Evolutionary conservation across 1,140 invertebrate genomes (phyloP).

Genomic region (Atta cephalotes): DNA sequence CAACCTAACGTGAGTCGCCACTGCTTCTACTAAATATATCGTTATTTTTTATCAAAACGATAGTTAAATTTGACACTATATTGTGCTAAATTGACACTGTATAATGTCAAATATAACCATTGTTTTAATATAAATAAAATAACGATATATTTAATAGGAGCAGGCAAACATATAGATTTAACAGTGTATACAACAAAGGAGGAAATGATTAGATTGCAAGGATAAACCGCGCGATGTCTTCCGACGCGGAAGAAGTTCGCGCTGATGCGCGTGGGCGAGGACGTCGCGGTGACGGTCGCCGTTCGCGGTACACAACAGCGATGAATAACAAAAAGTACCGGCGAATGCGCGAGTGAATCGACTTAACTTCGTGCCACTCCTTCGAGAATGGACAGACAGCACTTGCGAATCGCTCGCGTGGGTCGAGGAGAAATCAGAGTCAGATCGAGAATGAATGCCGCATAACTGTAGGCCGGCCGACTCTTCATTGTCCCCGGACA

Average conservation of each 20-base stretch:
- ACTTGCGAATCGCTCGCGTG: constrained; percentile 50
- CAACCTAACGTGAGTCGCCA: too few relatives aligned
- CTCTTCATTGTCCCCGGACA: constrained; percentile 27
- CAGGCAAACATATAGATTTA: too few relatives aligned
- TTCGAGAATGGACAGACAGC: constrained; percentile 47
- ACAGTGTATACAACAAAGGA: background rate
- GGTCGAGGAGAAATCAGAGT: constrained; percentile 76
- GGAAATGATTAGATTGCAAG: too few relatives aligned
- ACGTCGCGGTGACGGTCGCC: background rate
- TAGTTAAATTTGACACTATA: too few relatives aligned
- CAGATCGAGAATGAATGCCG: constrained; percentile 65
- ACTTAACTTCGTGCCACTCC: constrained; percentile 31
- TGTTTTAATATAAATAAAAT: too few relatives aligned
- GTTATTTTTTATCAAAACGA: too few relatives aligned
- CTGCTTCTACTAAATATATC: too few relatives aligned
- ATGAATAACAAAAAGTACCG: constrained; percentile 23
- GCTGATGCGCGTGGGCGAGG: constrained; percentile 5
- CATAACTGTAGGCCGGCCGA: constrained; percentile 19
- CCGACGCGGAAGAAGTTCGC: background rate
- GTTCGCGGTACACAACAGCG: background rate
- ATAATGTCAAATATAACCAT: too few relatives aligned
- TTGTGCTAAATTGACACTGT: too few relatives aligned
- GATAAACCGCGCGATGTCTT: background rate
- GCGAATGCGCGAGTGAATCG: background rate
- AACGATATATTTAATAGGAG: background rate